Percentiles rank a stretch among this genome's conserved stretches.
These are phyloP conservation scores for Megaceryle maxima DNA, from an alignment of 2,113 vertebrate species.

Conservation along the genomic window DNA sequence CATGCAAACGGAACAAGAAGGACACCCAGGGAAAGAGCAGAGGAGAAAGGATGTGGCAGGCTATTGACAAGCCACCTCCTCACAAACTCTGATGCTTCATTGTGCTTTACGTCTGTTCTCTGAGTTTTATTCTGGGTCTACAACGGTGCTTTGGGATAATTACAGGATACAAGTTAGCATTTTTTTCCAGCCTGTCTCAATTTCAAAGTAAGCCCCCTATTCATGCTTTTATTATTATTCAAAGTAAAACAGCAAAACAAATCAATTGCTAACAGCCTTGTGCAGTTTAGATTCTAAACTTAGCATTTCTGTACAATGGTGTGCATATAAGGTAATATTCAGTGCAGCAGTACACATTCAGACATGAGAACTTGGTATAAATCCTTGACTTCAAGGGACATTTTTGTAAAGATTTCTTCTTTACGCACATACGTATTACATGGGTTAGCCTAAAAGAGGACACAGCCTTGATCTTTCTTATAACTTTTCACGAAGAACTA, in stretches of 20 bases:
- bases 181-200: slow-evolving; percentile 11
- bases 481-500: neutral
- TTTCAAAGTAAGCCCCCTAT: slow-evolving; percentile 19
- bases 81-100: neutral
- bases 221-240: neutral
- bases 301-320: neutral
- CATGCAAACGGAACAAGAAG: neutral
- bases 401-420: neutral
- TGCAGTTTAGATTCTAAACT: neutral
- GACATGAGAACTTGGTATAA: neutral
- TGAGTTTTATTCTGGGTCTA: slow-evolving; percentile 10
- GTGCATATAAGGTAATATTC: neutral
- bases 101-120: neutral
- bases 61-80: neutral
- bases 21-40: neutral
- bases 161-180: neutral
- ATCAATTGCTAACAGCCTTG: slow-evolving; percentile 17
- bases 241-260: slow-evolving; percentile 40
- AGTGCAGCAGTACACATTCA: neutral
- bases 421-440: neutral
- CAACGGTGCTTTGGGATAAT: slow-evolving; percentile 17
- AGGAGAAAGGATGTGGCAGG: neutral
- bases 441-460: neutral
- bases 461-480: neutral
- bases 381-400: neutral